phyloP scores from a whole-genome alignment of 2,888 invertebrate species.

The Philaethria dido region DNA sequence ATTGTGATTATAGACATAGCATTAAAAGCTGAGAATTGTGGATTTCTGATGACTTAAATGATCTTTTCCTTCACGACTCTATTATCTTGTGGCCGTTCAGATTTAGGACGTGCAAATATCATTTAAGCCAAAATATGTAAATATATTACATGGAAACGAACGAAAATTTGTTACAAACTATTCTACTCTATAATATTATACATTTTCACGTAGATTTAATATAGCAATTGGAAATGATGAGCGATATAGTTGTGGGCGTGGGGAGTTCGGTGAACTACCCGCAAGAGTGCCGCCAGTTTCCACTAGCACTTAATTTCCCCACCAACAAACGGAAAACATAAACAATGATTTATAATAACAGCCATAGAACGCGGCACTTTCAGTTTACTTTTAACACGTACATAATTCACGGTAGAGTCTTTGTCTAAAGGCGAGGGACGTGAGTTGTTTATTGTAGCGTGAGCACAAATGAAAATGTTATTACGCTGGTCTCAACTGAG shows the following conservation, averaged over 20 bases:
- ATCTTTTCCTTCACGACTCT: conserved; percentile 30
- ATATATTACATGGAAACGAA: no score
- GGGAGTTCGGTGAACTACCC: conserved; percentile 62
- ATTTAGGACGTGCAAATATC: no score
- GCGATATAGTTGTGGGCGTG: conserved; percentile 51
- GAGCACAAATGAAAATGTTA: conserved; percentile 83
- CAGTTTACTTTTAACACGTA: conserved; percentile 84
- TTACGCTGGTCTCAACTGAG: conserved; percentile 68
- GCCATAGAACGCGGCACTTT: conserved; percentile 81
- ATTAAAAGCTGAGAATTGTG: conserved; percentile 45
- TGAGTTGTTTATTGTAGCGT: conserved; percentile 83
- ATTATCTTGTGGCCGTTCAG: conserved; percentile 19
- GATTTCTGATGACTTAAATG: conserved; percentile 39
- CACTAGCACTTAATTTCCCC: conserved; percentile 78
- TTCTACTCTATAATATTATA: background rate
- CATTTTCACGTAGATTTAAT: background rate
- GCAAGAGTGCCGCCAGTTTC: conserved; percentile 58
- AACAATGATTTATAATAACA: conserved; percentile 84
- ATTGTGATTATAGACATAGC: conserved; percentile 71
- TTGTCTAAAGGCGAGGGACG: conserved; percentile 82
- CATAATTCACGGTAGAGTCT: conserved; percentile 82
- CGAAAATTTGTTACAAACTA: no score
- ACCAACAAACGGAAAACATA: conserved; percentile 83
- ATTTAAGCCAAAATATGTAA: no score
- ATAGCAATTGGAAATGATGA: conserved; percentile 41